Evolutionary conservation across 2,888 invertebrate species (phyloP), one percentile per base, ranked within the genome.

Genomic region (Teleogryllus oceanicus): DNA sequence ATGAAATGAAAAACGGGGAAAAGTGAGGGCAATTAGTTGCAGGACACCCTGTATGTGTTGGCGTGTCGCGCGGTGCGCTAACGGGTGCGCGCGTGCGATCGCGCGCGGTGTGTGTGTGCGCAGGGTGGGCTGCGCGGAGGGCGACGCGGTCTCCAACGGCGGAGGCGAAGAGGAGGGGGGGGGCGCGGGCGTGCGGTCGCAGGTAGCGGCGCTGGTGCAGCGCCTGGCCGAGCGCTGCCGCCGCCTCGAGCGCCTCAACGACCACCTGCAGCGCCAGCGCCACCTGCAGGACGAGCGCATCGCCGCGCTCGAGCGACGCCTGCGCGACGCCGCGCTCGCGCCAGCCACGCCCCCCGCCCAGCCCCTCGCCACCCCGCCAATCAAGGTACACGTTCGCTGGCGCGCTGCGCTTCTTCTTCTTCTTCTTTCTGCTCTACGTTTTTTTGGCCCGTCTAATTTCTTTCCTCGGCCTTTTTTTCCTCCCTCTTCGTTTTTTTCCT

Each of bases 11-110:
- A 37, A 4, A 0, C 24, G 0, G 24, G 24, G 24, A 37, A 37
- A 37, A 37, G 24, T 37, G 24, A 37, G 24, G 24, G 24, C 2
- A 2, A 37, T 37, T 4, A 4, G 24, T 37, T 37, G 4, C 24
- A 37, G 24, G 21, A 21, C 21, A 21, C 21, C 21, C 21, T 24
- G 24, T 24, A 4, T 24, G 24, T 24, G 24, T 37, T 2, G 2
- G 24, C 4, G 4, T 37, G 2, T 2, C 3, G 24, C 4, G 24
- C 24, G 24, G 24, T 37, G 24, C 85, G 94, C 94, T 11, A 91
- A 94, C 84, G 92, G 94, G 82, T 80, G 82, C 79, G 81, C 79
- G 2, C 79, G 80, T 5, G 82, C 81, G 62, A n/a, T 75, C 49
- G 37, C 77, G 62, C 74, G 74, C 18, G 80, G 80, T 77, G 50